Percentiles rank a stretch among this genome's conserved stretches.
Evolutionary conservation across 2,113 vertebrate genomes (phyloP).

Genomic region (Chamaea fasciata): DNA sequence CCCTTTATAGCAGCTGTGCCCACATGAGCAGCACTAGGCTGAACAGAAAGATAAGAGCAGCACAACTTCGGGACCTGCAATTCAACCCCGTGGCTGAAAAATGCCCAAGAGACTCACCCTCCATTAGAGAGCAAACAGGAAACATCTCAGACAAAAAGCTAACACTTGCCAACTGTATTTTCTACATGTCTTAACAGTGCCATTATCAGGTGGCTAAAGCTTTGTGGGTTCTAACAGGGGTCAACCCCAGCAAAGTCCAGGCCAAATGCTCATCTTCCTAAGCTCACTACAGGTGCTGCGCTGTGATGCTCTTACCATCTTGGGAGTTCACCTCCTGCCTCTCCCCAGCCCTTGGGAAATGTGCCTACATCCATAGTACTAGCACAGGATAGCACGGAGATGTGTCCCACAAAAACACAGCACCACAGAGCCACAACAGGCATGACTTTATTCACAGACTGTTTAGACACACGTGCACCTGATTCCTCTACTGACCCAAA

Average conservation of each 20-base stretch:
- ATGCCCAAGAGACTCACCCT: neutral
- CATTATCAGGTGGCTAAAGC: neutral
- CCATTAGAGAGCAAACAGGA: neutral
- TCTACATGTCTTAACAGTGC: neutral
- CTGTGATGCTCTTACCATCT: neutral
- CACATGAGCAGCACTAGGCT: neutral
- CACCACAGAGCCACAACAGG: rapidly evolving
- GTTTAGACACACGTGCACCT: neutral
- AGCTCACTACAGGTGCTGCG: neutral
- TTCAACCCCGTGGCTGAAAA: neutral
- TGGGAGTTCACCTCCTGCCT: neutral
- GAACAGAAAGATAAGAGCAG: neutral
- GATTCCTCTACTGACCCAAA: neutral
- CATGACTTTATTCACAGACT: neutral
- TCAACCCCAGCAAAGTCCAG: neutral
- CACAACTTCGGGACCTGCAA: neutral
- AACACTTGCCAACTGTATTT: neutral
- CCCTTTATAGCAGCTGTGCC: neutral
- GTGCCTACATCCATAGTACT: rapidly evolving
- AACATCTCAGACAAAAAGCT: rapidly evolving
- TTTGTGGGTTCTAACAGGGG: neutral
- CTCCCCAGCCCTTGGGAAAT: neutral
- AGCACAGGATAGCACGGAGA: neutral
- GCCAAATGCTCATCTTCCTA: neutral
- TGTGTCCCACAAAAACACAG: neutral